Evolutionary conservation across 2,797 vertebrate genomes (phyloP), one percentile per base, ranked within the genome.

Genomic region (Hemitrygon akajei): DNA sequence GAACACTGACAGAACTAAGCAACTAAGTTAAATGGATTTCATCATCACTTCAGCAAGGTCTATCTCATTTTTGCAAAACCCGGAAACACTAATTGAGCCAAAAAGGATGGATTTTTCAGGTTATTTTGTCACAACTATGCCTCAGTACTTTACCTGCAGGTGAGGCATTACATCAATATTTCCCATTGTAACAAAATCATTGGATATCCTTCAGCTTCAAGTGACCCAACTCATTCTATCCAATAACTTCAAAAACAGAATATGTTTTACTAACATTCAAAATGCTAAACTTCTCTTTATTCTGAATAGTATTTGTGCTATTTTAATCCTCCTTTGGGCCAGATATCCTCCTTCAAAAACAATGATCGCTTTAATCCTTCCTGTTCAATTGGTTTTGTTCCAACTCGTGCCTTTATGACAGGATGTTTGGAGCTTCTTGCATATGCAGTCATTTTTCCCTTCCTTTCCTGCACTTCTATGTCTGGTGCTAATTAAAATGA

Each of bases 401-500:
- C 37, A 92, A 56, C 25, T 27, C 27, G 47, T 27, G 11, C 11
- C 69, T 75, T 25, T 30, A 6, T 92, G 37, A 30, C 37, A 92
- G 40, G 40, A 27, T 92, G 40, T 16, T 18, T 6, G 10, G 81
- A 30, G 69, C 7, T 92, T 7, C 75, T 14, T 56, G 40, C 22
- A 92, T 75, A 16, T 75, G 71, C 69, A 75, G 40, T 75, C 69
- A 34, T 89, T 93, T 56, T 76, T 75, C 66, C 69, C 40, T 56
- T 47, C 16, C 25, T 69, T 56, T 73, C 25, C 40, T 27, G 73
- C 40, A 93, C 12, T n/a, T 75, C 25, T 89, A 1, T 16, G 79
- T 1, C 34, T 93, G 69, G 27, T 93, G 71, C 66, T 93, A 93
- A 93, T 93, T 93, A 73, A 69, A 89, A 56, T 3, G 40, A 75